Conservation (phyloP, 64 coral and sea anemone genomes). For the Porites lutea region DNA sequence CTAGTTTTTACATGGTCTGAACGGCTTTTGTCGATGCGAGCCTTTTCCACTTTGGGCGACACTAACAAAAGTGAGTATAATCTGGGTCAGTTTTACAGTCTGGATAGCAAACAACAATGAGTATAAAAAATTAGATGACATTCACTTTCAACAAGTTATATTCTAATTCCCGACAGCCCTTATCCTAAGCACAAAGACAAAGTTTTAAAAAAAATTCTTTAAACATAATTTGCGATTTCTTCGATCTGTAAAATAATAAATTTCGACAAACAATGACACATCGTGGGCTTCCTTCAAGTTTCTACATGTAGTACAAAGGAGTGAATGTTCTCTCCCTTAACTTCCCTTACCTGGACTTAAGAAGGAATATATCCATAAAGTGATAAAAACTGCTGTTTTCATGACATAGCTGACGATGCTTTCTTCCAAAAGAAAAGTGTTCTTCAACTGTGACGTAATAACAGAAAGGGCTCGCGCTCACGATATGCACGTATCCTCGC, state of each 20-base stretch:
- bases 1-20: not conserved
- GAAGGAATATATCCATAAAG: slow-evolving; percentile 5
- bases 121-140: too few species aligned
- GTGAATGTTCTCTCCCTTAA: not conserved
- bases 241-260: too few species aligned
- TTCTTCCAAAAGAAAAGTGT: not conserved
- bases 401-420: not conserved
- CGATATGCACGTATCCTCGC: not conserved
- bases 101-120: too few species aligned
- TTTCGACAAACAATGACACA: too few species aligned
- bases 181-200: too few species aligned
- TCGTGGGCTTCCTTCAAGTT: not conserved
- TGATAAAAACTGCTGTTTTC: slow-evolving; percentile 16
- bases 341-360: slow-evolving; percentile 22
- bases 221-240: too few species aligned
- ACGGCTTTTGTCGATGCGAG: slow-evolving; percentile 34
- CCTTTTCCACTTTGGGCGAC: not conserved
- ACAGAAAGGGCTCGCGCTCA: not conserved
- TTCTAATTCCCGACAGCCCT: too few species aligned
- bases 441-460: not conserved
- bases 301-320: not conserved
- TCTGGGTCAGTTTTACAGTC: not conserved
- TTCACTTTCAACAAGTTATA: too few species aligned
- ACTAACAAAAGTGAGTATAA: not conserved
- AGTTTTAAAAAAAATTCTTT: too few species aligned